These are phyloP conservation scores for Coilia nasus DNA, from an alignment of 2,797 vertebrate genomes.

Conservation along the genomic window DNA sequence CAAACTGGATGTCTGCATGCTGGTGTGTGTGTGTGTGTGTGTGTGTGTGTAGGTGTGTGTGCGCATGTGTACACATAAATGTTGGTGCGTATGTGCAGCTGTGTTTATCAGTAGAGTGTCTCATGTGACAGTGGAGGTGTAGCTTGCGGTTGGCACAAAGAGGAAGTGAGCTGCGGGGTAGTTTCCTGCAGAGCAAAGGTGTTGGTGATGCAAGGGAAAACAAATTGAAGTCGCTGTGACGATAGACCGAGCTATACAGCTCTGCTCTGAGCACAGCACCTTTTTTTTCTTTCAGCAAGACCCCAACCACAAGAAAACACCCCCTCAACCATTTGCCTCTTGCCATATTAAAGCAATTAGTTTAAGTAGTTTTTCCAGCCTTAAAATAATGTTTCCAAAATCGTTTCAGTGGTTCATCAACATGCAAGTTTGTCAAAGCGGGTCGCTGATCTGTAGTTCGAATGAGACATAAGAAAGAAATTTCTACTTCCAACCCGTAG, in stretches of 20 bases:
- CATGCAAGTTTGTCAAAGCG: too few species aligned
- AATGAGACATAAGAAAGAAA: too few species aligned
- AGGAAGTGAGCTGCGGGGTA: conserved; percentile 46
- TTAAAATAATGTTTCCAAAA: too few species aligned
- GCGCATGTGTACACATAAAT: not conserved
- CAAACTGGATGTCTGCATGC: not conserved
- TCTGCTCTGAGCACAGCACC: too few species aligned
- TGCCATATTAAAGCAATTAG: too few species aligned
- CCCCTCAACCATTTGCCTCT: not conserved
- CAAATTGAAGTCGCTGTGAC: not conserved
- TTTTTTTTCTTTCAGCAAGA: too few species aligned
- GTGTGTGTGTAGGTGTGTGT: conserved; percentile 20
- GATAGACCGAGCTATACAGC: not conserved
- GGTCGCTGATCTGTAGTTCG: too few species aligned
- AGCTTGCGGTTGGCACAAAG: conserved; percentile 40
- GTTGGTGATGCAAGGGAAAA: conserved; percentile 36
- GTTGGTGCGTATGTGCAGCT: not conserved
- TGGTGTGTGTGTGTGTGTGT: not conserved
- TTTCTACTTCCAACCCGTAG: too few species aligned
- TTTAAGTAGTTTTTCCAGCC: too few species aligned
- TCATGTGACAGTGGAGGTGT: conserved; percentile 35
- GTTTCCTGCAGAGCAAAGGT: conserved; percentile 48
- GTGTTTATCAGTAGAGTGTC: not conserved
- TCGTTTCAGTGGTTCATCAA: too few species aligned
- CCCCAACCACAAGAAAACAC: not conserved